Conservation (phyloP, 2,113 vertebrate genomes). For the Oenanthe oenanthe region DNA sequence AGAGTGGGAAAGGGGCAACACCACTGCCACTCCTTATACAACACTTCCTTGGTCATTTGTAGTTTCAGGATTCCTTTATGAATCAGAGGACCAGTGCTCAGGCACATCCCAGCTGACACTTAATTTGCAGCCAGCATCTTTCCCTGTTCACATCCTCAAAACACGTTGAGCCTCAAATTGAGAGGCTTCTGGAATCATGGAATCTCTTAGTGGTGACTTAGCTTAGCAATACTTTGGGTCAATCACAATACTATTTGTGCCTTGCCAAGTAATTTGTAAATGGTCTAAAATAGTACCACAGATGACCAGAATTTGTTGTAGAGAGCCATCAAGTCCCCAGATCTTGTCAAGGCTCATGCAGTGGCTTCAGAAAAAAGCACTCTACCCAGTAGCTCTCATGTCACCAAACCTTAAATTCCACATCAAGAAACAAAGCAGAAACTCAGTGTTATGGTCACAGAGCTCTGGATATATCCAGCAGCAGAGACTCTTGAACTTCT, state of each 20-base stretch:
- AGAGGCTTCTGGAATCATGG: neutral
- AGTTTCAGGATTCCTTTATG: neutral
- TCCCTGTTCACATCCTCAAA: neutral
- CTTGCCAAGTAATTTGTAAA: neutral
- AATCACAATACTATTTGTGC: neutral
- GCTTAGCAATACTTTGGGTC: neutral
- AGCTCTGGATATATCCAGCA: neutral
- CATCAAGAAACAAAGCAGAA: neutral
- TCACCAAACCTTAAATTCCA: neutral
- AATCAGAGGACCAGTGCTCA: neutral
- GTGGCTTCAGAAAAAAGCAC: neutral
- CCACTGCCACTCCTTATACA: neutral
- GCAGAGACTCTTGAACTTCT: neutral
- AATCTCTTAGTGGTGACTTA: neutral
- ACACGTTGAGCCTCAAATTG: neutral
- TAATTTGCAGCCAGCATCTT: neutral
- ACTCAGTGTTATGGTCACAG: neutral
- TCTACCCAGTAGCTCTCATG: neutral
- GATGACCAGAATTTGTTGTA: neutral
- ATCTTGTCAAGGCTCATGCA: neutral
- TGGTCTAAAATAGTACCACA: accelerated
- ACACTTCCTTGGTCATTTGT: neutral
- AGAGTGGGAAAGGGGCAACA: neutral
- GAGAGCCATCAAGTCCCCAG: neutral
- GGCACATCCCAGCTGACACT: neutral